phyloP scores from a whole-genome alignment of 2,888 invertebrate genomes.

The Rhagium mordax region DNA sequence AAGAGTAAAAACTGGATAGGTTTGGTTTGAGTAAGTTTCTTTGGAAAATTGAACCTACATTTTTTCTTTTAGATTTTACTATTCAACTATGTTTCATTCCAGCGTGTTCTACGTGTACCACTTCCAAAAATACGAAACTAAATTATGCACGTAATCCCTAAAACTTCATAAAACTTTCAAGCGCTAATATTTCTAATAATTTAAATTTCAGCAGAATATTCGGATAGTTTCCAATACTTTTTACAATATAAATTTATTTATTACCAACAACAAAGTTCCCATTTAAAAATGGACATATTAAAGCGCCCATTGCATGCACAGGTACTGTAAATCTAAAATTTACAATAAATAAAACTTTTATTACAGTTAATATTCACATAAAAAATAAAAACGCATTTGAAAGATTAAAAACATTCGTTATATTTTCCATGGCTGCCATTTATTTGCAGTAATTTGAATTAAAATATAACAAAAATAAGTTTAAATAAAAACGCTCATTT shows the following conservation, averaged over 20 bases:
- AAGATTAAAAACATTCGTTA: constrained; percentile 46
- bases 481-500: constrained; percentile 58
- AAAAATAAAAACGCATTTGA: constrained; percentile 45
- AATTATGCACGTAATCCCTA: not conserved
- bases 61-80: too few relatives aligned
- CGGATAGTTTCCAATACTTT: not conserved
- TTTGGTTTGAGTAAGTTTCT: too few relatives aligned
- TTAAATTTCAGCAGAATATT: not conserved
- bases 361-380: constrained; percentile 41
- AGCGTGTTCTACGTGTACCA: too few relatives aligned
- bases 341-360: constrained; percentile 21
- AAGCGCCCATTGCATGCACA: not conserved
- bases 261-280: not conserved
- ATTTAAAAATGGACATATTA: not conserved
- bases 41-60: too few relatives aligned
- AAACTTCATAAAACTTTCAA: not conserved
- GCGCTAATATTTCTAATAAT: not conserved
- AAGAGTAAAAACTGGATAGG: too few relatives aligned
- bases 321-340: constrained; percentile 12
- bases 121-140: too few relatives aligned
- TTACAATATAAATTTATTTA: constrained; percentile 4
- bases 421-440: constrained; percentile 42
- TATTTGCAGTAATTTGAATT: constrained; percentile 52
- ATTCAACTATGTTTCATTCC: too few relatives aligned
- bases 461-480: constrained; percentile 51